phyloP scores from a whole-genome alignment of 2,797 vertebrate genomes.

The Alauda arvensis region DNA sequence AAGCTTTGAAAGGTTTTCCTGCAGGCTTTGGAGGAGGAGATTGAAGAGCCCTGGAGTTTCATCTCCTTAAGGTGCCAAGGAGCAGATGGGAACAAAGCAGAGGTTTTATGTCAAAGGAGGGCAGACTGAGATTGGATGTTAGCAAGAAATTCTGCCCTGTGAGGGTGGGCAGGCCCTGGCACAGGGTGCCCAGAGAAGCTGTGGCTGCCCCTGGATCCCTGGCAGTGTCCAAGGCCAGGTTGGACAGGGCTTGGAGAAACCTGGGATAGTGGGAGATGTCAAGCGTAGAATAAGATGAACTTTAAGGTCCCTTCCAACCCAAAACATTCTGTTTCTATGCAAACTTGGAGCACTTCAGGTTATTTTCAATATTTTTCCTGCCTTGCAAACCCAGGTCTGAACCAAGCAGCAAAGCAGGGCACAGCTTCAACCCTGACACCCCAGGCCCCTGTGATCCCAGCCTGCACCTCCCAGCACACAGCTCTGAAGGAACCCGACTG shows the following conservation, averaged over 20 bases:
- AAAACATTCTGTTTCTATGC: not conserved
- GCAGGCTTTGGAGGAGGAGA: not conserved
- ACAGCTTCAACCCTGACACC: not conserved
- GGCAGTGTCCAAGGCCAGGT: fast-evolving
- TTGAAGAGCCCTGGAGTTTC: not conserved
- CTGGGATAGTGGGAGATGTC: not conserved
- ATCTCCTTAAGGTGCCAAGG: not conserved
- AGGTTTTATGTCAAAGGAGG: not conserved
- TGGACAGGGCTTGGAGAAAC: fast-evolving
- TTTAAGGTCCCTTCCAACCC: not conserved
- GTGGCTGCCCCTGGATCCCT: not conserved
- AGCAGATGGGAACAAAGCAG: not conserved
- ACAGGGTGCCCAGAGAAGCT: not conserved
- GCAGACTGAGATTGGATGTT: not conserved
- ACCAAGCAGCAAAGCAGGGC: not conserved
- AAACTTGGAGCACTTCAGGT: not conserved
- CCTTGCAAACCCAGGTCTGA: not conserved
- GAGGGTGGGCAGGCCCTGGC: not conserved
- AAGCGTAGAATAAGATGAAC: fast-evolving
- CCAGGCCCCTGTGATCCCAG: not conserved
- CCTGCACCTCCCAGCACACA: not conserved
- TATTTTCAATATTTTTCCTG: not conserved
- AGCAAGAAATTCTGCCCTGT: not conserved
- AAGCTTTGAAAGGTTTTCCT: not conserved
- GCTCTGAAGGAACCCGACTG: not conserved